phyloP scores from a whole-genome alignment of 64 coral and sea anemone species.

The Hydrozoanthus tunicans region DNA sequence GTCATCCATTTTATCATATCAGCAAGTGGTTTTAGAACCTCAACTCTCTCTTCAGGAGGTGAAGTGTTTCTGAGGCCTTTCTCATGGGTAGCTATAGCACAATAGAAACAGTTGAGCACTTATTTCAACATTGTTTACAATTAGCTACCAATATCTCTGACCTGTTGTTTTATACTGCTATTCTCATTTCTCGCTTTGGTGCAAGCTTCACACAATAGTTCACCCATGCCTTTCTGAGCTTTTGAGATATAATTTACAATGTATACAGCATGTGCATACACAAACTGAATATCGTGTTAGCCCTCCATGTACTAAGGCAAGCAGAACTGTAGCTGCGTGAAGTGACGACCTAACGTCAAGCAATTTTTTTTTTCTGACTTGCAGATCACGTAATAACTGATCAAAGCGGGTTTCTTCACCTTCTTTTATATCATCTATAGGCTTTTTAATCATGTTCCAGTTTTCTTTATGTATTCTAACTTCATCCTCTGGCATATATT shows the following conservation, averaged over 20 bases:
- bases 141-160: no score
- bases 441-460: not conserved
- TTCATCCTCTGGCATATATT: not conserved
- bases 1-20: not conserved
- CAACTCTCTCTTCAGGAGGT: not conserved
- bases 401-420: not conserved
- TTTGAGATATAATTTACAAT: not conserved
- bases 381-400: conserved; percentile 15
- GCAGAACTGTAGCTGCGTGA: conserved; percentile 8
- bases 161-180: not conserved
- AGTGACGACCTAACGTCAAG: not conserved
- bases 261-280: no score
- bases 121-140: no score
- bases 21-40: no score
- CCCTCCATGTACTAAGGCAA: conserved; percentile 23
- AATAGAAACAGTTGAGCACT: no score
- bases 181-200: not conserved
- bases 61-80: conserved; percentile 12
- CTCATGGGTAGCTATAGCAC: not conserved
- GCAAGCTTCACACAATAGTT: not conserved
- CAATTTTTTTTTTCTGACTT: not conserved
- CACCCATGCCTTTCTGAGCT: conserved; percentile 3
- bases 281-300: not conserved
- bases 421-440: not conserved
- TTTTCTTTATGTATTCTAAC: not conserved